These are phyloP conservation scores for Phocoena phocoena DNA, from an alignment of 2,113 vertebrate species.

Conservation along the genomic window DNA sequence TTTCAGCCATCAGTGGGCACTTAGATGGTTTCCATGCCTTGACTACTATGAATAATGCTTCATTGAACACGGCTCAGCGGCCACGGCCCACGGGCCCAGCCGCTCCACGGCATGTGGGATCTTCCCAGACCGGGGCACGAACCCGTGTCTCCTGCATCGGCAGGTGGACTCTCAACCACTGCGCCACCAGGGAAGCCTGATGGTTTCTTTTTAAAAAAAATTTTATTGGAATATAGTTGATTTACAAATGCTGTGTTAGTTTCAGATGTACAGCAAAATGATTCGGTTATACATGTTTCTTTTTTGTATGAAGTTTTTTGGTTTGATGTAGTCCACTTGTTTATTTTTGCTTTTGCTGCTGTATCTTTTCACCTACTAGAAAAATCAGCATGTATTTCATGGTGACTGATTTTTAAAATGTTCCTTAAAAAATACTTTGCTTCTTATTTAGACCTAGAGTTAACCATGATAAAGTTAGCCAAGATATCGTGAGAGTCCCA, in stretches of 20 bases:
- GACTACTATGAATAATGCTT: background rate
- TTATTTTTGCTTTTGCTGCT: background rate
- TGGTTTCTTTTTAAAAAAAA: no score
- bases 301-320: background rate
- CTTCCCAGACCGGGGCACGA: rapidly evolving
- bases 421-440: conserved; percentile 10
- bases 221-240: no score
- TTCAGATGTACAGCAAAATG: no score
- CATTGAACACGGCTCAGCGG: background rate
- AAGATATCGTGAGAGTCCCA: background rate
- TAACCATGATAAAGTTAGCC: background rate
- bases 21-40: background rate
- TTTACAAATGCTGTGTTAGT: no score
- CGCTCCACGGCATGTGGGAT: no score
- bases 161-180: no score
- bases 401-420: background rate
- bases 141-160: no score
- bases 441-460: background rate
- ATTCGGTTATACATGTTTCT: background rate
- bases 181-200: no score
- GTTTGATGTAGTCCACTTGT: background rate
- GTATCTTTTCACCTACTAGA: background rate
- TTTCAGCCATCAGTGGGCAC: background rate
- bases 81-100: no score
- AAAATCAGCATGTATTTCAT: background rate